A percentile compares a stretch with the other conserved stretches of the same genome.
Evolutionary conservation across 2,888 invertebrate genomes (phyloP).

Genomic region (Epinotia brunnichana): DNA sequence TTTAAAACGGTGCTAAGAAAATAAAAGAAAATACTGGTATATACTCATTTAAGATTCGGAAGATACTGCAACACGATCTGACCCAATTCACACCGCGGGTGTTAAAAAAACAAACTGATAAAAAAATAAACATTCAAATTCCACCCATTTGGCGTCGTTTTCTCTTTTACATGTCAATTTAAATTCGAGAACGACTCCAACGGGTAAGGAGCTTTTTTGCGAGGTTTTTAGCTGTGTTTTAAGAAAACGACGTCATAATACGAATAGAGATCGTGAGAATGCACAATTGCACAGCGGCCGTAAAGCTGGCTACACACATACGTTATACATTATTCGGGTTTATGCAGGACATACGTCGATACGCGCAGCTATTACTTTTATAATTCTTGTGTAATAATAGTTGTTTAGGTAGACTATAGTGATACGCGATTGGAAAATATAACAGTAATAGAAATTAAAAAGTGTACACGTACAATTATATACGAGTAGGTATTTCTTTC

Average conservation of each 20-base stretch:
- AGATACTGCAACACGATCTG: conserved; percentile 31
- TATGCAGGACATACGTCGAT: too few species aligned
- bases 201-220: neutral
- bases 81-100: conserved; percentile 27
- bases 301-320: neutral
- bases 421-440: too few species aligned
- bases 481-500: too few species aligned
- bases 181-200: conserved; percentile 19
- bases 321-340: too few species aligned
- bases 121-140: conserved; percentile 29
- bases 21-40: conserved; percentile 23
- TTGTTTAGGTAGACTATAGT: too few species aligned
- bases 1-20: conserved; percentile 19
- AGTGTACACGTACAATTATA: too few species aligned
- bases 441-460: too few species aligned
- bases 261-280: neutral
- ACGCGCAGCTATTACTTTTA: too few species aligned
- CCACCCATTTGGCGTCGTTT: conserved; percentile 28
- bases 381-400: too few species aligned
- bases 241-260: neutral
- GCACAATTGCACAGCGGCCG: neutral
- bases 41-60: conserved; percentile 33
- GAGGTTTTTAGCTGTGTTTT: conserved; percentile 3
- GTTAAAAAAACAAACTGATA: conserved; percentile 28
- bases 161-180: conserved; percentile 34